Evolutionary conservation across 2,113 vertebrate species (phyloP), one percentile per base, ranked within the genome.

Genomic region (Tyto alba): DNA sequence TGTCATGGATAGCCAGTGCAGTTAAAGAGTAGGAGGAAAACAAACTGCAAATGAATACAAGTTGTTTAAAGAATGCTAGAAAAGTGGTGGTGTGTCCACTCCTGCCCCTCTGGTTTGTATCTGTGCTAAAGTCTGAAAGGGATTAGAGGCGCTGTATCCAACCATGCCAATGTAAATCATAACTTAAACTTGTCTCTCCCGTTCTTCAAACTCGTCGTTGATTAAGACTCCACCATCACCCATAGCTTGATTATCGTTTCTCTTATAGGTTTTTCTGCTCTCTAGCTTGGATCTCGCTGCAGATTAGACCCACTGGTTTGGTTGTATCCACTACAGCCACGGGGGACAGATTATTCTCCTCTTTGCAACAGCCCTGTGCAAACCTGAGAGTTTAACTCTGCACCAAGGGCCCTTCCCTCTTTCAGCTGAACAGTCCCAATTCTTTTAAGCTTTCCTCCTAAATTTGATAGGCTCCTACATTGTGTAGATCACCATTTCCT

Each of bases 281-380:
- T 64, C 76, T 10, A n/a, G 78, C 55, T 30, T 85, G 36, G 41
- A 43, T 94, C 48, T 64, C 2, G 3, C 59, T 62, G 82, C 78
- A 78, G 59, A 3, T 19, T 17, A 79, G 60, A 60, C 6, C 34
- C 29, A 1, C 34, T 50, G 13, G 8, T 72, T 30, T n/a, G 25
- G 16, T 4, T 52, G 13, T 43, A 23, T 11, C 25, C 43, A 27
- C 36, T 21, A 3, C 15, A 22, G 22, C 7, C 38, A 9, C 0
- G 1, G n/a, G 29, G 25, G 4, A 32, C 22, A 16, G 32, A 50
- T 53, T 18, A 20, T 55, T 84, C 16, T 27, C 22, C 41, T 74
- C 50, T 76, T 86, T 68, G 23, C 40, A 77, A 43, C 47, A 53
- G 75, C 72, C 75, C 83, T 9, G 0, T 17, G 53, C 32, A 64